Evolutionary conservation across 2,797 vertebrate species (phyloP).

Genomic region (Manis javanica): DNA sequence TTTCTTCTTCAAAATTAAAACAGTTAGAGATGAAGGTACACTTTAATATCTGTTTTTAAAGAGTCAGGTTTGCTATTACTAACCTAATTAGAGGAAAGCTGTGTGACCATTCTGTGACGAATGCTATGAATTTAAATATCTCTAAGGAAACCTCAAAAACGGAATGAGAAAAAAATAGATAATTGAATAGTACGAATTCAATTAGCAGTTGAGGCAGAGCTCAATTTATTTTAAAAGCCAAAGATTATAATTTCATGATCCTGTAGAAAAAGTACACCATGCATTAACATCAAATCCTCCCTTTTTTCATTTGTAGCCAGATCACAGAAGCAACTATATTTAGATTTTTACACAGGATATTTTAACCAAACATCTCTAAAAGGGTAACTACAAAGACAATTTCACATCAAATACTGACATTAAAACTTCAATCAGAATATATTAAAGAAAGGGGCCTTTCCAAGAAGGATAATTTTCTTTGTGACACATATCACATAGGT

Average conservation of each 20-base stretch:
- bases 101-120: not conserved
- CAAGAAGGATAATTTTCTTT: constrained; percentile 35
- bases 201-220: constrained; percentile 18
- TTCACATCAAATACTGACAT: constrained; percentile 39
- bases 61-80: not conserved
- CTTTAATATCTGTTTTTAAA: constrained; percentile 4
- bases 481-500: not conserved
- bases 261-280: not conserved
- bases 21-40: not conserved
- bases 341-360: constrained; percentile 21
- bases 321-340: constrained; percentile 37
- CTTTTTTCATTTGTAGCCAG: not conserved
- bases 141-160: constrained; percentile 38
- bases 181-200: constrained; percentile 41
- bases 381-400: constrained; percentile 24
- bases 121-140: constrained; percentile 14
- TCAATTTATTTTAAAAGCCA: constrained; percentile 27
- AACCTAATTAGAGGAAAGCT: not conserved
- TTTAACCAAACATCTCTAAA: constrained; percentile 28
- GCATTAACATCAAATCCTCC: not conserved
- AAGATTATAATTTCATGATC: constrained; percentile 37
- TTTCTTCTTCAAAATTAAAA: constrained; percentile 38
- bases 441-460: constrained; percentile 40
- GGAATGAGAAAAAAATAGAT: not conserved
- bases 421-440: not conserved